Base-by-base conservation (phyloP, 2,113 vertebrate genomes). In the Notothenia coriiceps region DNA sequence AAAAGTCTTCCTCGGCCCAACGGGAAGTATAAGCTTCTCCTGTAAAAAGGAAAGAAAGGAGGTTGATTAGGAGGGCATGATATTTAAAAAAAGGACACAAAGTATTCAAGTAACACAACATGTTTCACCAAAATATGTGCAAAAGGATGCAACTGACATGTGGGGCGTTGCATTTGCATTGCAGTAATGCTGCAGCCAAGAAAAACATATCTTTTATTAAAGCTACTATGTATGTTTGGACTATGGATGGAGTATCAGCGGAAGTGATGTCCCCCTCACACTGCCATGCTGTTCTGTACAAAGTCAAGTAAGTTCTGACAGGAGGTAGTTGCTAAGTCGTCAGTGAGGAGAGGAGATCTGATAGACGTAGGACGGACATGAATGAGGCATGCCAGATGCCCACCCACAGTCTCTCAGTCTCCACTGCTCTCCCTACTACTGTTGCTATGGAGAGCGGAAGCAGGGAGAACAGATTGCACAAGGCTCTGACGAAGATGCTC, bases 341-440 rank as follows among this genome's bases (percentile, higher is more conserved):
- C 79, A 79, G 76, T 88, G 74, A 85, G 63, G 44, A 10, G 4
- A 64, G 63, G 74, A 79, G 76, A 82, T 90, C 82, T 88, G 77
- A 73, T 51, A 93, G 89, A 92, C 49, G 74, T 90, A 82, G 82
- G 84, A 75, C 2, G 84, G 74, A 68, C 72, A 69, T 77, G 51
- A 72, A 74, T 71, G 74, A 87, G 76, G 59, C 82, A 82, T 43
- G 25, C 79, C 89, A 91, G 86, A 88, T 74, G 84, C 85, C 86
- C 91, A 77, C 94, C 93, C 87, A 92, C 94, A 56, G 91, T 94
- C 94, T 95, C 90, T 92, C 94, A 85, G 70, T 88, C 92, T 92
- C 90, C 91, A 84, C 86, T 89, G 75, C 80, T 93, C 86, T 63
- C 88, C 59, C 40, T 93, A 93, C 90, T 92, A 90, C 89, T 55